A percentile compares a stretch with the other conserved stretches of the same genome.
phyloP scores from a whole-genome alignment of 2,113 vertebrate species.

The Tupaia tana region DNA sequence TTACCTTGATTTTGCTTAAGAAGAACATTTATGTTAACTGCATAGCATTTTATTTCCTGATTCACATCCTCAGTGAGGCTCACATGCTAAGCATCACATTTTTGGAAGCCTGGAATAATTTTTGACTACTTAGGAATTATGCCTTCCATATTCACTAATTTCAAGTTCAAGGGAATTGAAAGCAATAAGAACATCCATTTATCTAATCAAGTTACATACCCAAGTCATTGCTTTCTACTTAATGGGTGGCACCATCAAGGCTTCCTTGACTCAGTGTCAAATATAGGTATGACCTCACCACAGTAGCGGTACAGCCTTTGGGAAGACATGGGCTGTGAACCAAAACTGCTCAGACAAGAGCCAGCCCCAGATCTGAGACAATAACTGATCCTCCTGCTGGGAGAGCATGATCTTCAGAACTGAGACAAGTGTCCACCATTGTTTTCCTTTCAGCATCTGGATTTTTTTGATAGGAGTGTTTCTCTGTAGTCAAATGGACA shows the following conservation, averaged over 20 bases:
- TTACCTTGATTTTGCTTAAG: constrained; percentile 9
- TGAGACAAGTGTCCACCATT: neutral
- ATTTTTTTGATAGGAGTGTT: neutral
- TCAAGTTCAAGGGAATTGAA: neutral
- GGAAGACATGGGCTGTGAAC: neutral
- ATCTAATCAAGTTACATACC: neutral
- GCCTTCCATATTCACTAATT: neutral
- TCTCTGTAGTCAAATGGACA: neutral
- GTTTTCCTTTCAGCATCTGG: neutral
- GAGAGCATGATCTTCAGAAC: neutral
- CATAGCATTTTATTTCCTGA: neutral
- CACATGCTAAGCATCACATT: neutral
- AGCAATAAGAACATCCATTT: neutral
- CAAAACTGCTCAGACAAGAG: neutral
- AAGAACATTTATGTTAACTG: neutral
- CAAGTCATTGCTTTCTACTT: neutral
- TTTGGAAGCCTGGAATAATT: neutral
- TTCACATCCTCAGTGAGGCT: neutral
- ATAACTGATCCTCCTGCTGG: neutral
- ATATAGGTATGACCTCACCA: neutral
- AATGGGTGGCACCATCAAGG: neutral
- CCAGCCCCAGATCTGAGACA: neutral
- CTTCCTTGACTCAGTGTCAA: neutral
- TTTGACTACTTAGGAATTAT: neutral
- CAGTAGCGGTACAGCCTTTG: neutral